Conservation (phyloP, 2,888 invertebrate genomes). For the Leptinotarsa peninsularis region DNA sequence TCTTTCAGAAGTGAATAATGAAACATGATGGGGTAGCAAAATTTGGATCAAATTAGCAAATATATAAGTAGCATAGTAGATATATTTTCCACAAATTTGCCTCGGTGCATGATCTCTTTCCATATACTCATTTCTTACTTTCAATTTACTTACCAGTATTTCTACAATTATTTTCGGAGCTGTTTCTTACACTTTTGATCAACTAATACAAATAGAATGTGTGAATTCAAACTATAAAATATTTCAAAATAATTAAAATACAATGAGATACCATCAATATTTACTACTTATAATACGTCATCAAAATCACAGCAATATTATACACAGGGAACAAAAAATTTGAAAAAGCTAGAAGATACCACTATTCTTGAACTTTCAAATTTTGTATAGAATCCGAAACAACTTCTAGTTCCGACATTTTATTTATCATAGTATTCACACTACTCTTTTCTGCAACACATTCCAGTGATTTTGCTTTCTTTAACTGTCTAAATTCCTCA, state of each 20-base stretch:
- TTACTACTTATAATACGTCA: background rate
- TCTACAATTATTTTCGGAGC: no score
- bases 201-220: no score
- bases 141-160: no score
- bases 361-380: constrained; percentile 71
- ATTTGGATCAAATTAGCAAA: no score
- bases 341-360: constrained; percentile 7
- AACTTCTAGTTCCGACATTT: constrained; percentile 71
- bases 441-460: constrained; percentile 66
- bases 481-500: constrained; percentile 64
- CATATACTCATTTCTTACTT: no score
- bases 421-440: constrained; percentile 49
- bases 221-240: background rate
- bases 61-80: no score
- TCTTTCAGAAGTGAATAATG: no score
- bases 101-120: no score
- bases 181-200: no score
- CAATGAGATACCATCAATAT: background rate
- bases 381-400: constrained; percentile 75
- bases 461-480: constrained; percentile 74
- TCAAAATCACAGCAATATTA: background rate
- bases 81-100: no score
- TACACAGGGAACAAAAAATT: background rate
- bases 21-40: no score
- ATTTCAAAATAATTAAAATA: background rate